These are phyloP conservation scores for Furcula furcula DNA, from an alignment of 2,888 invertebrate genomes.

Conservation along the genomic window DNA sequence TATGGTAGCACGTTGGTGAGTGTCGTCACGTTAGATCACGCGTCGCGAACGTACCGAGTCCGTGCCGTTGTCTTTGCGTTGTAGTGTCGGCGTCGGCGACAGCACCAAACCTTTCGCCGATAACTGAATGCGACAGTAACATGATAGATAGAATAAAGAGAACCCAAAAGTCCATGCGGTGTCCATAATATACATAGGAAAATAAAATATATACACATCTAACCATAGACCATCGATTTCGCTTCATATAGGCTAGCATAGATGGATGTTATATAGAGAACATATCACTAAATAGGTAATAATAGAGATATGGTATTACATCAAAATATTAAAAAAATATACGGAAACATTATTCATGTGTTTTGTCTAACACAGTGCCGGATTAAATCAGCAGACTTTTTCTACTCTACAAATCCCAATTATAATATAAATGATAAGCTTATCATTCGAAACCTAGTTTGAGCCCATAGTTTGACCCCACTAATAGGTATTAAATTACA, in stretches of 20 bases:
- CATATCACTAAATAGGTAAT: not conserved
- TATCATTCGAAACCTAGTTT: no score
- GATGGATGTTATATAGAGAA: no score
- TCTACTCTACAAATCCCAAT: no score
- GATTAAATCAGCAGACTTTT: no score
- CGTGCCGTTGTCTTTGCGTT: conserved; percentile 45
- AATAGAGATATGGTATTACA: no score
- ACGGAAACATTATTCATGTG: no score
- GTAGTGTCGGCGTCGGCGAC: conserved; percentile 63
- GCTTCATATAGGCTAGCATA: not conserved
- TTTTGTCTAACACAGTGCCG: no score
- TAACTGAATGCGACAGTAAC: conserved; percentile 60
- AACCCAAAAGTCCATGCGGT: conserved; percentile 16
- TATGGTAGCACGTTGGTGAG: not conserved
- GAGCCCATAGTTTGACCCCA: no score
- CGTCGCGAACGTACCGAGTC: conserved; percentile 60
- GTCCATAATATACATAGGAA: conserved; percentile 13
- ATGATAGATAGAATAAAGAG: conserved; percentile 38
- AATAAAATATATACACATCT: conserved; percentile 14
- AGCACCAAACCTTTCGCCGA: conserved; percentile 69
- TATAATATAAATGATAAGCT: no score
- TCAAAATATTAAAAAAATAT: no score
- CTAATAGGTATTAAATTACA: no score
- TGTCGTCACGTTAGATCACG: no score
- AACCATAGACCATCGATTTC: conserved; percentile 1